Conservation (phyloP, 2,113 vertebrate species). For the Rhinolophus ferrumequinum region DNA sequence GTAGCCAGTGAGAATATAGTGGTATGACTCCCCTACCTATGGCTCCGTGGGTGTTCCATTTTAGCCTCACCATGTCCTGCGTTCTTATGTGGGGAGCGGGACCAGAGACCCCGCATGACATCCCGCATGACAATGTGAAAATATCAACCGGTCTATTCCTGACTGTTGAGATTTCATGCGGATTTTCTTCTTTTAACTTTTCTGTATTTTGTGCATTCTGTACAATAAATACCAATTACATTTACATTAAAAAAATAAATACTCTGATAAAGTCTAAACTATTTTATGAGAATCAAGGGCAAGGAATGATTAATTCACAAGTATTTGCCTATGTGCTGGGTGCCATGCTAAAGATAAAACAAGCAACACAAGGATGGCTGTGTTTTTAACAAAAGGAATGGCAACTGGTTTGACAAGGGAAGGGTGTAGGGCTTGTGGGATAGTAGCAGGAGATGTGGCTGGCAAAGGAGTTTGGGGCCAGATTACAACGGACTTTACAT, state of each 20-base stretch:
- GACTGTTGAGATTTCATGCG: background rate
- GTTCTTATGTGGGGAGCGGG: too few relatives aligned
- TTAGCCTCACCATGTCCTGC: too few relatives aligned
- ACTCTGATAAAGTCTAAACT: background rate
- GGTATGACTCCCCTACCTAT: too few relatives aligned
- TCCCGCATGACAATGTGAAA: background rate
- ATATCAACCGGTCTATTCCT: background rate
- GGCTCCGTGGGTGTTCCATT: too few relatives aligned
- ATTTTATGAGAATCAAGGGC: background rate
- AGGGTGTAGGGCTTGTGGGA: background rate
- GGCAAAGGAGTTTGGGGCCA: background rate
- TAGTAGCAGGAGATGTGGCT: background rate
- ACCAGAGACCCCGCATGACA: too few relatives aligned
- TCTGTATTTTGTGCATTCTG: background rate
- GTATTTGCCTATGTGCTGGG: background rate
- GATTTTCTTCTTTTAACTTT: background rate
- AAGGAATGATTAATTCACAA: background rate
- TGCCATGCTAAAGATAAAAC: background rate
- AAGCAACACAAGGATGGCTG: background rate
- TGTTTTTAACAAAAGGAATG: background rate
- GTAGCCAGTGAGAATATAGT: too few relatives aligned
- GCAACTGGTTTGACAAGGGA: background rate
- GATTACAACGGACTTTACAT: background rate
- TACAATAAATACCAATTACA: background rate
- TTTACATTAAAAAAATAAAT: conserved; percentile 26